Base-by-base conservation (phyloP, 1,140 invertebrate genomes). In the Lasioglossum baleicum region DNA sequence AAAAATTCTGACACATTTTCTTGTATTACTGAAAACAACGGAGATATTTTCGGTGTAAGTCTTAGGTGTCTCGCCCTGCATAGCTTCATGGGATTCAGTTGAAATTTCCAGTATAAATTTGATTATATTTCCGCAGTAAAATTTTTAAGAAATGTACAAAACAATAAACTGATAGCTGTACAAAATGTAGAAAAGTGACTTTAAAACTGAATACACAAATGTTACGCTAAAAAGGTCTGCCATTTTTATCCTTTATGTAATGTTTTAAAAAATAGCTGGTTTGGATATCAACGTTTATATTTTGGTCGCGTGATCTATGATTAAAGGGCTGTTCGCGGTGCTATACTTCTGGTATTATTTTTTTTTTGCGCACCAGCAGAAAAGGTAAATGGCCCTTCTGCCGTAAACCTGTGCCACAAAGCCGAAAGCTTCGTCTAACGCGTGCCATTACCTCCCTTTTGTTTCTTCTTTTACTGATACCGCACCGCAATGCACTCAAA, bases 211-310 rank as follows among this genome's bases (percentile, higher is more conserved):
- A 15, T 20, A 15, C 17, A 4, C 6, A 53, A 15, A 53, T 5
- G 15, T 53, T 6, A 58, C 20, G 7, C 20, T 8, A 22, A 20
- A 20, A 20, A 58, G n/a, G 8, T 6, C 20, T 8, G 56, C 22
- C 17, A 17, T 15, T 3, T n/a, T 56, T 6, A 7, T 58, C 56
- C 56, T 7, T n/a, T n/a, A 22, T 2, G n/a, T 58, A 7, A 85
- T 31, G 26, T 0, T 15, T 15, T 31, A 48, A 80, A 75, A 75
- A 20, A 48, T 35, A 75, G 80, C 79, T 51, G 83, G 77, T 80
- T 82, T 68, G 66, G 63, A 66, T 73, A 84, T 87, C 75, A 81
- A 70, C 40, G 63, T 70, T 81, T 80, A 81, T 86, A 42, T 61
- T 63, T 35, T 40, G 35, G 40, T 51, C 53, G 58, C 61, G 65